Conservation (phyloP, 2,113 vertebrate genomes). For the Numenius arquata region DNA sequence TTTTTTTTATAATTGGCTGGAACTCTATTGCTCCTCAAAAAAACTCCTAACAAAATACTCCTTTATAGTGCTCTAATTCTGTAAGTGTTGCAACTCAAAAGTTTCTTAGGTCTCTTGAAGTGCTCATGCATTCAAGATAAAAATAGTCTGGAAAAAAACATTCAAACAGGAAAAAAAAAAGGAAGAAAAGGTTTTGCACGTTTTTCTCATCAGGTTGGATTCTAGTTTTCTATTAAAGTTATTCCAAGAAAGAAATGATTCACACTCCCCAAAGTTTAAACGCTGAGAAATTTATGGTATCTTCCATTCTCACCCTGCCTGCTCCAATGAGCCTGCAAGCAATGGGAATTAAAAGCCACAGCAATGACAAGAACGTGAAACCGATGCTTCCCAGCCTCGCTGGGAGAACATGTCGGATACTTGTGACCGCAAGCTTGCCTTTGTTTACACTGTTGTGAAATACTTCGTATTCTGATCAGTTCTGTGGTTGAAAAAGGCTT, state of each 20-base stretch:
- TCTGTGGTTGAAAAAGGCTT: not conserved
- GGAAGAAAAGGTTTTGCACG: not conserved
- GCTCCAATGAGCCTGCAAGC: not conserved
- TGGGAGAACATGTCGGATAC: not conserved
- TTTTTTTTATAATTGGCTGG: slow-evolving; percentile 34
- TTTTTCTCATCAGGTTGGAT: slow-evolving; percentile 48
- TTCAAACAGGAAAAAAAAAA: not conserved
- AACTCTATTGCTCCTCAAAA: not conserved
- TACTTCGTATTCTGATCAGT: slow-evolving; percentile 11
- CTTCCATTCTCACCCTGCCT: slow-evolving; percentile 2
- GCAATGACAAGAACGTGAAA: slow-evolving; percentile 15
- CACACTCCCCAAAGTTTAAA: not conserved
- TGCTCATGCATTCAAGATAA: not conserved
- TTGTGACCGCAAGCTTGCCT: not conserved
- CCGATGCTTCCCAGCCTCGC: slow-evolving; percentile 34
- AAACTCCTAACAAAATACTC: not conserved
- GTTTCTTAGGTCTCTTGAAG: not conserved
- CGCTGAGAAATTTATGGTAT: slow-evolving; percentile 1
- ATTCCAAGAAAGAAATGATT: slow-evolving; percentile 39
- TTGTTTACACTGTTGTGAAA: slow-evolving; percentile 60
- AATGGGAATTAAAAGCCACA: slow-evolving; percentile 33
- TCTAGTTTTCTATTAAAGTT: not conserved
- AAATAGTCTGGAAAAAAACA: not conserved
- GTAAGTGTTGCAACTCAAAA: not conserved
- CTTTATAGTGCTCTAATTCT: not conserved